Evolutionary conservation across 2,888 invertebrate genomes (phyloP), one percentile per base, ranked within the genome.

Genomic region (Sabatieria punctata): DNA sequence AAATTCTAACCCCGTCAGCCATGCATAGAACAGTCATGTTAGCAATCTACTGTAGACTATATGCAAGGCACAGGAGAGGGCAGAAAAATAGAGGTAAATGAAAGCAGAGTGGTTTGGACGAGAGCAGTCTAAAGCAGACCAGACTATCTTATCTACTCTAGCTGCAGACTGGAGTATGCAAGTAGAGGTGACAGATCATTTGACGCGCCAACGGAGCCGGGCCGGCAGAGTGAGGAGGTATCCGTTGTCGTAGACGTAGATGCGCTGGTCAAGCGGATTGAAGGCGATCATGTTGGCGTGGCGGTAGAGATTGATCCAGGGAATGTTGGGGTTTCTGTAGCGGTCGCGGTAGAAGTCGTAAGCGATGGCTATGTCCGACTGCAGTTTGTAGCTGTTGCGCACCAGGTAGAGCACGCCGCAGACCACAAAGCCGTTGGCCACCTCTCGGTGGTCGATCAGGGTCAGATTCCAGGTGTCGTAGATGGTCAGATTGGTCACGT

Each of bases 211-310:
- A 41, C 54, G 57, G 11, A 63, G 52, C 45, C 57, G 52, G 1
- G 61, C 61, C 4, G 64, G 60, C 26, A 65, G 52, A 13, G 61
- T 60, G 2, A 64, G 54, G 49, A 64, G 53, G 39, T 61, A 65
- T 24, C 61, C 57, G 43, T 64, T 57, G 46, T 64, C 63, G 44
- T 61, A 64, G 40, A 64, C 54, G 48, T 64, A 64, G 37, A 64
- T 58, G 35, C 61, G 52, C 41, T 62, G 62, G 47, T 64, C 64
- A 49, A 55, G 64, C 2, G 61, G 61, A 46, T 64, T 64, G 50
- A 65, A 64, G 38, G 56, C 52, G 21, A 64, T 41, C 59, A 63
- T 62, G 49, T 64, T 63, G 6, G 60, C 54, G 41, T 64, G 57
- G n/a, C 53, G 50, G 49, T 63, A 62, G 21, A 64, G 50, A 46